These are phyloP conservation scores for Mormyrus lacerda DNA, from an alignment of 2,113 vertebrate genomes.

Conservation along the genomic window DNA sequence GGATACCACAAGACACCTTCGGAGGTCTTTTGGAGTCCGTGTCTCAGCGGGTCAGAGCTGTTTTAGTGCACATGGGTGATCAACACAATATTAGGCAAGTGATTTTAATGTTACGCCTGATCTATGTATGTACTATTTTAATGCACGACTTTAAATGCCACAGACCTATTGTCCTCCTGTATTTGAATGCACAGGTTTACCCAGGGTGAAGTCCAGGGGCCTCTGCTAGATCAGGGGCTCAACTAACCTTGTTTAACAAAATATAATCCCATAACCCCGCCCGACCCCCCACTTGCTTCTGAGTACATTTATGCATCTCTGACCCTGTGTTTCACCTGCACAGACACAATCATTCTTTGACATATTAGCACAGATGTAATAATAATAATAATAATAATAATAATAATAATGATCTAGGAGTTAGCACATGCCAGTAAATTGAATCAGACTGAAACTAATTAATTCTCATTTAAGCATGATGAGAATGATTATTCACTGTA, in stretches of 20 bases:
- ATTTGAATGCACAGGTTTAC: neutral
- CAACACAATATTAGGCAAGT: neutral
- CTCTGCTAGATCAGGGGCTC: too few relatives aligned
- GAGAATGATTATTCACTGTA: constrained; percentile 2
- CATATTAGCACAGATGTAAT: neutral
- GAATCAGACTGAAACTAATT: neutral
- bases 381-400: neutral
- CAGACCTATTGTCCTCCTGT: neutral
- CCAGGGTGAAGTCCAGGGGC: too few relatives aligned
- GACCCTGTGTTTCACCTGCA: neutral
- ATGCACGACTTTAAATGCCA: neutral
- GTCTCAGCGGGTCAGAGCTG: too few relatives aligned
- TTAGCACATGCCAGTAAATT: neutral
- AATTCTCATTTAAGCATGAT: neutral
- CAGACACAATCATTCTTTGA: neutral
- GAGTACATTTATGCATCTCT: neutral
- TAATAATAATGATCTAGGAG: neutral
- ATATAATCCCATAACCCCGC: neutral
- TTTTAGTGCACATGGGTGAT: too few relatives aligned
- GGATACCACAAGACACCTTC: too few relatives aligned
- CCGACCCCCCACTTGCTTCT: neutral
- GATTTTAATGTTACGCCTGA: neutral
- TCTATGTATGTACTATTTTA: neutral
- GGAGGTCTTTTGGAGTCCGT: too few relatives aligned
- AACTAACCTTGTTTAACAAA: neutral